These are phyloP conservation scores for Thaumatotibia leucotreta DNA, from an alignment of 1,140 invertebrate genomes.

Conservation along the genomic window DNA sequence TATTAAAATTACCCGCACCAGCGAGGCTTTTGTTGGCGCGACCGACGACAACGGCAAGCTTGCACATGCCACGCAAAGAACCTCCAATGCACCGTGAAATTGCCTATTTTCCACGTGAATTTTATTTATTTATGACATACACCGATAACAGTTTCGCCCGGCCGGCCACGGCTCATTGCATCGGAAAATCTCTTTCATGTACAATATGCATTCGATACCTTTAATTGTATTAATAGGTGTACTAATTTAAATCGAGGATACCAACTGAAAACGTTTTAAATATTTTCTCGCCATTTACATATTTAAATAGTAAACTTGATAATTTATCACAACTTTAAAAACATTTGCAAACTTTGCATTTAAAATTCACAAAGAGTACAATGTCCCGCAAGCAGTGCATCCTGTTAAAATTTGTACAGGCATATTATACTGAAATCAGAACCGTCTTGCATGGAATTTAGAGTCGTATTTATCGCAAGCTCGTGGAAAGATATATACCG, in stretches of 20 bases:
- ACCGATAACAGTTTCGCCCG: constrained; percentile 57
- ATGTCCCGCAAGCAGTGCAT: constrained; percentile 38
- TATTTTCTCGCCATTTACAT: constrained; percentile 71
- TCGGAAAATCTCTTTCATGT: constrained; percentile 32
- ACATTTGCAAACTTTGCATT: constrained; percentile 53
- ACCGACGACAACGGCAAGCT: constrained; percentile 34
- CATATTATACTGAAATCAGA: constrained; percentile 25
- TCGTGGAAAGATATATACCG: constrained; percentile 59
- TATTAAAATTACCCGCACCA: constrained; percentile 53
- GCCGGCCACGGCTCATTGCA: constrained; percentile 34
- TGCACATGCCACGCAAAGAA: constrained; percentile 64
- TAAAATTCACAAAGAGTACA: constrained; percentile 54
- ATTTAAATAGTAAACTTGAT: constrained; percentile 33
- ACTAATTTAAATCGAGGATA: no score
- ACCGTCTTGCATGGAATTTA: constrained; percentile 35
- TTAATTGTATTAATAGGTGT: no score
- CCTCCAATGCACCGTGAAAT: constrained; percentile 73
- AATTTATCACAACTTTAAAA: constrained; percentile 38
- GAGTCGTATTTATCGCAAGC: constrained; percentile 41
- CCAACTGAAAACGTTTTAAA: constrained; percentile 28
- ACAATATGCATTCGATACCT: constrained; percentile 16
- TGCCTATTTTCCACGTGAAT: constrained; percentile 73
- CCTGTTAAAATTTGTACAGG: constrained; percentile 33
- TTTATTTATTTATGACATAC: constrained; percentile 75
- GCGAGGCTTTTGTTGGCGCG: constrained; percentile 56